Conservation (phyloP, 1,140 invertebrate species). For the Helicoverpa zea region DNA sequence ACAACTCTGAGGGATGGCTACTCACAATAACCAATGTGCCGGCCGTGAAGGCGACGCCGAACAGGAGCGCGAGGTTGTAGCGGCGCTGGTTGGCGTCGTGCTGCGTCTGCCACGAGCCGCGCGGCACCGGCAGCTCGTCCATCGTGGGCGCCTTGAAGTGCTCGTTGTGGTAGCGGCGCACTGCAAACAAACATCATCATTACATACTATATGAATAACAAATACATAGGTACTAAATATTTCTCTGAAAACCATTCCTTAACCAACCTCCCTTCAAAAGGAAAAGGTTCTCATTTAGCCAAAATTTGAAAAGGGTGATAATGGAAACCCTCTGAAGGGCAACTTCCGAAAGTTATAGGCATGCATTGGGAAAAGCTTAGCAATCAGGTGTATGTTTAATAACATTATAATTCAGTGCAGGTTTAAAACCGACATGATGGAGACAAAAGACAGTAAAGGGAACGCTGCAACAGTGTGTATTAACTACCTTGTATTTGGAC, state of each 20-base stretch:
- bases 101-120: conserved; percentile 91
- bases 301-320: too few species aligned
- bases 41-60: conserved; percentile 88
- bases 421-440: too few species aligned
- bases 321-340: too few species aligned
- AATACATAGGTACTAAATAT: background rate
- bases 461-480: too few species aligned
- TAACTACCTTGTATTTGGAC: too few species aligned
- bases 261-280: background rate
- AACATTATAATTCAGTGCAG: too few species aligned
- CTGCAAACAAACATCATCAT: conserved; percentile 53
- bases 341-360: too few species aligned
- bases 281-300: background rate
- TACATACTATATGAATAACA: background rate
- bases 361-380: too few species aligned
- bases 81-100: conserved; percentile 89
- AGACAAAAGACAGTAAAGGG: too few species aligned
- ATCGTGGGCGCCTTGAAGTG: conserved; percentile 86
- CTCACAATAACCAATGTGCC: conserved; percentile 89
- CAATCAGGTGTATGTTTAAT: too few species aligned
- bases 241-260: background rate
- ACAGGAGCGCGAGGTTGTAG: conserved; percentile 89
- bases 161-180: conserved; percentile 76
- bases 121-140: conserved; percentile 91
- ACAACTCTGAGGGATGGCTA: conserved; percentile 47